phyloP scores from a whole-genome alignment of 2,113 vertebrate genomes.

The Charina bottae region DNA sequence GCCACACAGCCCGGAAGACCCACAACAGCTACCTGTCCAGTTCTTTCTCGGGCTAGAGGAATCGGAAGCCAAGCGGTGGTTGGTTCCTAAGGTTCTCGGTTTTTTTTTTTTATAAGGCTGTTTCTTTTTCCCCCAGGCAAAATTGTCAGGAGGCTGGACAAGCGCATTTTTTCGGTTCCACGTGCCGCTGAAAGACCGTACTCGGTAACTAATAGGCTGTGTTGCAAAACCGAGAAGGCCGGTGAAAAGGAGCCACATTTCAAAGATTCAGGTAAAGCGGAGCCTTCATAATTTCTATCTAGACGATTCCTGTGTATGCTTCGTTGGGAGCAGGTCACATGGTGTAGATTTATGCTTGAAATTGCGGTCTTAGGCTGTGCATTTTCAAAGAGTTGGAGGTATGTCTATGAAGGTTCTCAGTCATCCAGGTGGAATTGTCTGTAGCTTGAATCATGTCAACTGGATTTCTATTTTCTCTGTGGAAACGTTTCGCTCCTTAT shows the following conservation, averaged over 20 bases:
- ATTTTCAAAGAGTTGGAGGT: not conserved
- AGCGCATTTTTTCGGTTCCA: slow-evolving; percentile 43
- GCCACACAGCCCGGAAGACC: no score
- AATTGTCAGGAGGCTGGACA: slow-evolving; percentile 59
- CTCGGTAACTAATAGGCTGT: slow-evolving; percentile 54
- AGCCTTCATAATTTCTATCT: not conserved
- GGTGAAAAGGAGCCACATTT: slow-evolving; percentile 31
- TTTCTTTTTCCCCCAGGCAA: slow-evolving; percentile 46
- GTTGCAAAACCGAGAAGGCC: slow-evolving; percentile 64
- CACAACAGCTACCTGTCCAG: not conserved
- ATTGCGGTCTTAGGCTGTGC: not conserved
- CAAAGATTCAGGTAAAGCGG: slow-evolving; percentile 5
- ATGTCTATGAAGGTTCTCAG: no score
- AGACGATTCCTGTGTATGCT: not conserved
- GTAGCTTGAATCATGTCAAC: no score
- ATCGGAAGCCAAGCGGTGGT: not conserved
- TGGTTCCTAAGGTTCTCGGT: not conserved
- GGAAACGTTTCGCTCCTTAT: no score
- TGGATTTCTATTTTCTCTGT: no score
- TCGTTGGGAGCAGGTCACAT: not conserved
- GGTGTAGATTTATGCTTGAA: not conserved
- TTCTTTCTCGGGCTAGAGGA: not conserved
- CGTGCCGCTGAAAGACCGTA: slow-evolving; percentile 43
- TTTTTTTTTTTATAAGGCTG: not conserved
- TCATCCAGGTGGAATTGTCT: no score